Evolutionary conservation across 2,113 vertebrate species (phyloP).

Genomic region (Coreoperca whiteheadi): DNA sequence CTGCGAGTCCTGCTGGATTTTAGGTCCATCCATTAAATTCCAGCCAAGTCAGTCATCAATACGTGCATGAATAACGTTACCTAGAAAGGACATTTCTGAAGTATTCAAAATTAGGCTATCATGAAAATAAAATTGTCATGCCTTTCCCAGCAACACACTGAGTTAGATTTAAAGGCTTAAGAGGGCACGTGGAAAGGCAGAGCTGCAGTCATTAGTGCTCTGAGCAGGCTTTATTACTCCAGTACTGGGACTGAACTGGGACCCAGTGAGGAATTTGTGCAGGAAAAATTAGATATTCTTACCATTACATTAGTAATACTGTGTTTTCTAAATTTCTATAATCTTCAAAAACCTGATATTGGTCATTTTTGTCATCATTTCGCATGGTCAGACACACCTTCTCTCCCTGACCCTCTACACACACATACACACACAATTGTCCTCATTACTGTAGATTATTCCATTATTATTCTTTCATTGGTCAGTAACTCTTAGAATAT

Average conservation of each 20-base stretch:
- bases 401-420: constrained; percentile 11
- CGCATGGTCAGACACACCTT: not conserved
- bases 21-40: constrained; percentile 14
- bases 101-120: constrained; percentile 14
- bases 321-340: constrained; percentile 25
- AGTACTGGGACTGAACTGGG: constrained; percentile 7
- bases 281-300: constrained; percentile 12
- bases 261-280: constrained; percentile 24
- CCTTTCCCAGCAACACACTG: constrained; percentile 6
- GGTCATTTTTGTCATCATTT: constrained; percentile 4
- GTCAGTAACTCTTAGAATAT: constrained; percentile 29
- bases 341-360: constrained; percentile 52
- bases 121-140: constrained; percentile 6
- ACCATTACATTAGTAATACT: constrained; percentile 1
- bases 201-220: constrained; percentile 7
- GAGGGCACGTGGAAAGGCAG: constrained; percentile 21
- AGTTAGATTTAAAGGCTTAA: constrained; percentile 13
- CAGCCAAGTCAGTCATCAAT: constrained; percentile 1
- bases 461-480: constrained; percentile 1
- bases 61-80: constrained; percentile 35
- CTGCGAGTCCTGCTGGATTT: constrained; percentile 19
- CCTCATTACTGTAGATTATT: not conserved
- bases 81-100: constrained; percentile 4
- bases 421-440: not conserved
- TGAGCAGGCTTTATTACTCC: constrained; percentile 22